phyloP scores from a whole-genome alignment of 2,797 vertebrate species.

The Thalassophryne amazonica region DNA sequence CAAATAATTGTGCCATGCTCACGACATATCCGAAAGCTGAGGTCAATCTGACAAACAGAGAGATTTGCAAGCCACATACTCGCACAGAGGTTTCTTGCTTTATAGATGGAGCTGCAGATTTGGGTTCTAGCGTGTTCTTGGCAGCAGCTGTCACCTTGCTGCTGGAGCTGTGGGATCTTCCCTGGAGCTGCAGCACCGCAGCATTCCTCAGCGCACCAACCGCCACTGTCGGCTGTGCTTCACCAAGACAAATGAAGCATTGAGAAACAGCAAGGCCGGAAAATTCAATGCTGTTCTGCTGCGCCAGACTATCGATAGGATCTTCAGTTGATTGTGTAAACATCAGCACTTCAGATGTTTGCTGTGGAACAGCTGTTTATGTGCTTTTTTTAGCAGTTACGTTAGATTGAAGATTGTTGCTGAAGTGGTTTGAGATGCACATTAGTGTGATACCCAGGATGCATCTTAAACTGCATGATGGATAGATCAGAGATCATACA shows the following conservation, averaged over 20 bases:
- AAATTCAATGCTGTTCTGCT: slow-evolving; percentile 45
- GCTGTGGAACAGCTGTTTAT: slow-evolving; percentile 3
- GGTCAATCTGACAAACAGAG: too few species aligned
- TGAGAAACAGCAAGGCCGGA: slow-evolving; percentile 58
- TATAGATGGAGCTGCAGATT: slow-evolving; percentile 21
- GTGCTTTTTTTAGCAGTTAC: too few species aligned
- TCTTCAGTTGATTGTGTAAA: slow-evolving; percentile 33
- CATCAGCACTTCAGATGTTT: slow-evolving; percentile 5
- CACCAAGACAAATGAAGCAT: slow-evolving; percentile 62
- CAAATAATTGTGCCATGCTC: too few species aligned
- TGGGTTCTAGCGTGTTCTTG: slow-evolving; percentile 59
- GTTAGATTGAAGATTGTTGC: too few species aligned
- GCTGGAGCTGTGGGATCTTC: slow-evolving; percentile 69
- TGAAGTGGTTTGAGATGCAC: too few species aligned
- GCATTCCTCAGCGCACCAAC: slow-evolving; percentile 65
- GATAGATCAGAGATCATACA: too few species aligned
- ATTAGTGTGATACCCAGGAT: too few species aligned
- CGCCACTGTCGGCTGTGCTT: slow-evolving; percentile 59
- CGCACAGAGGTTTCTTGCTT: too few species aligned
- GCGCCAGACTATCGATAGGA: slow-evolving; percentile 39
- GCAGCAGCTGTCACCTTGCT: slow-evolving; percentile 73
- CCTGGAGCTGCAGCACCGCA: slow-evolving; percentile 62
- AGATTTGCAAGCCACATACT: too few species aligned
- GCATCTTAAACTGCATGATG: too few species aligned
- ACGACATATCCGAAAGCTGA: too few species aligned